Base-by-base conservation (phyloP, 1,140 invertebrate genomes). In the Diploscapter pachys region DNA sequence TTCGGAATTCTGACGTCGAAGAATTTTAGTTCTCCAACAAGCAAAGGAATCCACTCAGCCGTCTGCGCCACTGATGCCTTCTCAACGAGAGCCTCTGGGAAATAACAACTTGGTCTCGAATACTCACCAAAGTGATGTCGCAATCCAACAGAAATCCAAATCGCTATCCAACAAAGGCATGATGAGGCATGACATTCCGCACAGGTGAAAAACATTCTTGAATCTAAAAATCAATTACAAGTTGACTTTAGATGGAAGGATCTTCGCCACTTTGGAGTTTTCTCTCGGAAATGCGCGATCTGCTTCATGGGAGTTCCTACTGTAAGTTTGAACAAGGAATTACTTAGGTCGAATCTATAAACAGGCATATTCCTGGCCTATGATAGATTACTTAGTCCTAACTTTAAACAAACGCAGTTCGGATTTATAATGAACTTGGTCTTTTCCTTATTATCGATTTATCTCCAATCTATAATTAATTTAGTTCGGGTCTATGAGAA, bases 101-200 rank as follows among this genome's bases (percentile, higher is more conserved):
- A 48, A 9, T 50, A 52, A 3, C 54, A 71, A 48, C 71, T 51
- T 31, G 31, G 31, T 31, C 31, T 31, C 31, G 31, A 31, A 31
- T 31, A 31, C 31, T 31, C 31, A 31, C 31, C 31, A 31, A 31
- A 31, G 31, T 31, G 31, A 31, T 31, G 31, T 31, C 31, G 31
- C 31, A 31, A 31, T 63, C 63, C 54, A 72, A 57, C 71, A 11
- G 71, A 61, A 3, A 68, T 49, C 31, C 56, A 70, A 50, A 50
- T 70, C 13, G 13, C 62, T n/a, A 31, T 13, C 50, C 11, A 6
- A 11, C 4, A 13, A 13, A 3, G 74, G 70, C 57, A 76, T 71
- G n/a, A 76, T 76, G 74, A 50, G 74, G 5, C 74, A 76, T 50
- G 74, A 76, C 11, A 76, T 76, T 72, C 74, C 74, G 50, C 74